These are phyloP conservation scores for Phaethon lepturus DNA, from an alignment of 2,113 vertebrate genomes.

Conservation along the genomic window DNA sequence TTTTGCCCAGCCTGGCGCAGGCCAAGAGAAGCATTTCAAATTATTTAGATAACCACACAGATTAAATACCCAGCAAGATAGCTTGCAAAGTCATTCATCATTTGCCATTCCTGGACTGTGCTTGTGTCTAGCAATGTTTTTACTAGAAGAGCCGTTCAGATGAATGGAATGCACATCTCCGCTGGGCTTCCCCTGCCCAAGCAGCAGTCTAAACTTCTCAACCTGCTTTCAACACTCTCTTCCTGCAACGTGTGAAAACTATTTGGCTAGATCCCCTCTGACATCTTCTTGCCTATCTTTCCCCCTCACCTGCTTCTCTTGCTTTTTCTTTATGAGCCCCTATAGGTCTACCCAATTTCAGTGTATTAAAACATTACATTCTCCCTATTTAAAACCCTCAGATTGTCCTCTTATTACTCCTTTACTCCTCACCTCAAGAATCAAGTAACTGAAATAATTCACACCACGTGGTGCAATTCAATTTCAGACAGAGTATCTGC, in stretches of 20 bases:
- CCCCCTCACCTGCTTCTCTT: background rate
- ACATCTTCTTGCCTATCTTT: background rate
- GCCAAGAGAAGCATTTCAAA: conserved; percentile 68
- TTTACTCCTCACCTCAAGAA: background rate
- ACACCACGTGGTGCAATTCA: background rate
- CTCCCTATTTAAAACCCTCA: background rate
- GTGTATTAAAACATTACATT: background rate
- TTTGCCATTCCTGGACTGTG: conserved; percentile 57
- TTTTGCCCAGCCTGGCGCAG: conserved; percentile 34
- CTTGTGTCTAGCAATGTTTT: conserved; percentile 56
- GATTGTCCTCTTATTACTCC: background rate
- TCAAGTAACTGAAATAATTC: background rate
- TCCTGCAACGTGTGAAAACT: background rate
- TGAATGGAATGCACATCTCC: conserved; percentile 59
- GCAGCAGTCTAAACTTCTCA: background rate
- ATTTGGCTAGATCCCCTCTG: background rate
- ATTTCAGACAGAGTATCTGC: background rate
- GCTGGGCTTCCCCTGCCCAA: background rate
- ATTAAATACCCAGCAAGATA: conserved; percentile 64
- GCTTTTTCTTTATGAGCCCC: background rate
- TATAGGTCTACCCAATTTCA: background rate
- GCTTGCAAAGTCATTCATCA: conserved; percentile 67
- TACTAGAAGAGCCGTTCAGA: conserved; percentile 31
- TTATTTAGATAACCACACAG: conserved; percentile 66
- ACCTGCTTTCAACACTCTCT: background rate